These are phyloP conservation scores for Pseudomyrmex flavicornis DNA, from an alignment of 1,140 invertebrate genomes.

Conservation along the genomic window DNA sequence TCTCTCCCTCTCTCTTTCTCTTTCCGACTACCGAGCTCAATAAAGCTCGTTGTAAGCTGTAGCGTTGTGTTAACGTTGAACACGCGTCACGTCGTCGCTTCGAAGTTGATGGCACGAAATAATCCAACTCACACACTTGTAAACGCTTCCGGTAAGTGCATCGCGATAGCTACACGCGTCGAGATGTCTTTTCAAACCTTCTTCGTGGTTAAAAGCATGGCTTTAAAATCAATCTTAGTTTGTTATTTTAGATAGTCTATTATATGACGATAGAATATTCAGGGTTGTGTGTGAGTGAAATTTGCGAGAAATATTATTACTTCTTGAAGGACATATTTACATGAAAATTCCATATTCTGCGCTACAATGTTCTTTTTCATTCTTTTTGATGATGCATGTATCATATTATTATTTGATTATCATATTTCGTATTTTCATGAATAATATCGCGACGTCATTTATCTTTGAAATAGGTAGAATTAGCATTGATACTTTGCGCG, in stretches of 20 bases:
- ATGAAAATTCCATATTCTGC: background rate
- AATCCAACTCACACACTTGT: constrained; percentile 15
- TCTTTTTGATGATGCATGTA: background rate
- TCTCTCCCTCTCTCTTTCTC: background rate
- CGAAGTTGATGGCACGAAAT: constrained; percentile 36
- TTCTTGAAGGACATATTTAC: too few species aligned
- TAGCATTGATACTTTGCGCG: background rate
- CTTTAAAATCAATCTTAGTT: background rate
- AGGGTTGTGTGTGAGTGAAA: too few species aligned
- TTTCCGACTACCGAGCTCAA: background rate
- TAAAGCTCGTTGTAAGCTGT: constrained; percentile 2
- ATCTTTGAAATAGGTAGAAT: background rate
- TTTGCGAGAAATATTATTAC: background rate
- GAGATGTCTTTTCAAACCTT: background rate
- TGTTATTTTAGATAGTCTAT: too few species aligned
- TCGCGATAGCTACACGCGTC: background rate
- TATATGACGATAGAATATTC: too few species aligned
- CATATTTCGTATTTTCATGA: background rate
- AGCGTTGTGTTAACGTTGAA: constrained; percentile 18
- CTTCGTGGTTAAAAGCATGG: background rate
- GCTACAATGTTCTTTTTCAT: background rate
- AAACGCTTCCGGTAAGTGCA: background rate
- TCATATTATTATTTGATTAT: too few species aligned
- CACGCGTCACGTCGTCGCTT: background rate
- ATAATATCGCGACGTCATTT: background rate